Evolutionary conservation across 2,888 invertebrate species (phyloP).

Genomic region (Drosophila sordidapex): DNA sequence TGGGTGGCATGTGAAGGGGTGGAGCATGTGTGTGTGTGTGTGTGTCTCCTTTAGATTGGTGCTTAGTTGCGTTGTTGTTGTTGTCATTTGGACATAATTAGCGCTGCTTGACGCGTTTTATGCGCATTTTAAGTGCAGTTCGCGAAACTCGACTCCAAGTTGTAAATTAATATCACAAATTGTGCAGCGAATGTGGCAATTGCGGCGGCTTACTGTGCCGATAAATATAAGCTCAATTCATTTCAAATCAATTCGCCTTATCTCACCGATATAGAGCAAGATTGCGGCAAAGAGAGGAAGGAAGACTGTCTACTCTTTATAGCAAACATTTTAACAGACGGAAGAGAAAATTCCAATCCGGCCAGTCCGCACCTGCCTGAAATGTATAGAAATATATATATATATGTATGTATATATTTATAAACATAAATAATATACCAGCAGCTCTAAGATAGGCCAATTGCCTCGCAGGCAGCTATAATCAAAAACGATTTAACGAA

Average conservation of each 20-base stretch:
- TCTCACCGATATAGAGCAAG: background rate
- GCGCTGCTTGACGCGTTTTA: conserved; percentile 69
- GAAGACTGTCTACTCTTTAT: background rate
- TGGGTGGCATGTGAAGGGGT: conserved; percentile 39
- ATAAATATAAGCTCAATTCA: conserved; percentile 60
- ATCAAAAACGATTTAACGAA: background rate
- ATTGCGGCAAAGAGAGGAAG: background rate
- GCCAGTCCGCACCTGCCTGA: no score
- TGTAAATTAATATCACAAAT: conserved; percentile 82
- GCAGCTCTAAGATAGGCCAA: background rate
- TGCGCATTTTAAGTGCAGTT: conserved; percentile 73
- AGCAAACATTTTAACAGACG: background rate
- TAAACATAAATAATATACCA: background rate
- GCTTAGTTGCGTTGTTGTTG: conserved; percentile 8
- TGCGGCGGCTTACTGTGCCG: conserved; percentile 65
- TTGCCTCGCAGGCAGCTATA: background rate
- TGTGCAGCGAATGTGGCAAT: conserved; percentile 55
- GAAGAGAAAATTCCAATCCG: background rate
- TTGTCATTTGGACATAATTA: conserved; percentile 65
- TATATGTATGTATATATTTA: background rate
- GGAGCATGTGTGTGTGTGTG: conserved; percentile 2
- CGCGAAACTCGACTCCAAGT: conserved; percentile 29
- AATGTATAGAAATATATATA: background rate
- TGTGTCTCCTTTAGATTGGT: conserved; percentile 4
- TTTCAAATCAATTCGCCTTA: conserved; percentile 27